Evolutionary conservation across 1,140 invertebrate genomes (phyloP).

Genomic region (Ooceraea biroi): DNA sequence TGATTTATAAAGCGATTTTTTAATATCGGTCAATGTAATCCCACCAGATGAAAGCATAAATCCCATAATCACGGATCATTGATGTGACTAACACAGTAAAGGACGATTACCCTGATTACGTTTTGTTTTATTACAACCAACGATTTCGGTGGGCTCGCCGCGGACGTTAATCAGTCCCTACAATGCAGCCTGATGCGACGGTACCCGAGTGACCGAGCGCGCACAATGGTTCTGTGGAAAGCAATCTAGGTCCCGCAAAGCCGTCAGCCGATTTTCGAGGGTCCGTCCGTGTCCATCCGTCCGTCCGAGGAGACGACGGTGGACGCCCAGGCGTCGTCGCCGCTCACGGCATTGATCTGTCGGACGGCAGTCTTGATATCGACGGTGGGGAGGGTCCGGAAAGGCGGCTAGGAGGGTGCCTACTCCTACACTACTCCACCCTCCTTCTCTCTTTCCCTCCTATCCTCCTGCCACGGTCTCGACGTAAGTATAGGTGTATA

Average conservation of each 20-base stretch:
- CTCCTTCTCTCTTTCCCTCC: background rate
- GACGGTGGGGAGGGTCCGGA: constrained; percentile 76
- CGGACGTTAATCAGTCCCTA: constrained; percentile 47
- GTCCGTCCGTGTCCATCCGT: constrained; percentile 69
- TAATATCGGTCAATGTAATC: too few relatives aligned
- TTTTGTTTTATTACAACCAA: constrained; percentile 28
- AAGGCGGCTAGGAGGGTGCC: constrained; percentile 72
- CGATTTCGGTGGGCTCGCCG: background rate
- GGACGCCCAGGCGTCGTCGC: constrained; percentile 83
- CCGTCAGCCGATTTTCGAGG: constrained; percentile 58
- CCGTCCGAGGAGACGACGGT: constrained; percentile 75
- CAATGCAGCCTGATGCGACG: constrained; percentile 23
- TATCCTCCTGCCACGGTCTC: background rate
- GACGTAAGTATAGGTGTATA: constrained; percentile 57
- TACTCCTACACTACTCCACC: constrained; percentile 43
- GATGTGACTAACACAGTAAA: background rate
- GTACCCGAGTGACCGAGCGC: constrained; percentile 39
- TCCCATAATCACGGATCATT: background rate
- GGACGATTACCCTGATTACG: background rate
- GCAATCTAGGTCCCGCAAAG: constrained; percentile 58
- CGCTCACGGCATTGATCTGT: constrained; percentile 85
- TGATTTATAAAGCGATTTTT: too few relatives aligned
- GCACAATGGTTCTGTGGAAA: constrained; percentile 59
- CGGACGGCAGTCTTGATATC: constrained; percentile 84
- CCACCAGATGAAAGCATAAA: too few relatives aligned